Evolutionary conservation across 2,888 invertebrate genomes (phyloP).

Genomic region (Biston betularia): DNA sequence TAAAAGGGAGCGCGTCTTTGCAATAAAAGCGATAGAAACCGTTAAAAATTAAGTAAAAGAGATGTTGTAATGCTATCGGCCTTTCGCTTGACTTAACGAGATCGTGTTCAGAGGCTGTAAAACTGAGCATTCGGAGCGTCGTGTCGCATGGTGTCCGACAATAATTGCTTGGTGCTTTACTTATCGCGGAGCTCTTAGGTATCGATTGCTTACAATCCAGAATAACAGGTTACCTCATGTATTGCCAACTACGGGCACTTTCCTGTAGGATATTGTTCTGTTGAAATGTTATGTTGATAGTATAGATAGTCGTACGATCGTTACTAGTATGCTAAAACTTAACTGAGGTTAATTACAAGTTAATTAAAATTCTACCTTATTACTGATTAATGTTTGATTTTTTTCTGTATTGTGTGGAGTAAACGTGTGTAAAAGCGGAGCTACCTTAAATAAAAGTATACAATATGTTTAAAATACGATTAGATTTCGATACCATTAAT

Average conservation of each 20-base stretch:
- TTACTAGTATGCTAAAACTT: too few relatives aligned
- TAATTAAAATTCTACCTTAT: too few relatives aligned
- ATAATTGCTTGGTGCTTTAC: constrained; percentile 49
- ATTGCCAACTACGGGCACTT: constrained; percentile 17
- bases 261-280: constrained; percentile 20
- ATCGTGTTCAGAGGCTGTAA: constrained; percentile 57
- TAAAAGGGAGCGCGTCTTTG: constrained; percentile 41
- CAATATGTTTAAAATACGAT: too few relatives aligned
- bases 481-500: too few relatives aligned
- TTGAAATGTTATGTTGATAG: neutral
- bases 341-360: too few relatives aligned
- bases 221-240: constrained; percentile 31
- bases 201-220: constrained; percentile 28
- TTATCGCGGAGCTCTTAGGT: constrained; percentile 46
- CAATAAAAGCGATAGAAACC: constrained; percentile 48
- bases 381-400: too few relatives aligned
- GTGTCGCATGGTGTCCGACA: constrained; percentile 38
- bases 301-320: too few relatives aligned
- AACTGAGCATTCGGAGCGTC: constrained; percentile 46
- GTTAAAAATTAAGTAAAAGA: constrained; percentile 51
- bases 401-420: too few relatives aligned
- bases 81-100: constrained; percentile 56
- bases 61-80: constrained; percentile 48
- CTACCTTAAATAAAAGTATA: too few relatives aligned
- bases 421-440: too few relatives aligned